Conservation (phyloP, 2,113 vertebrate genomes). For the Syngnathus scovelli region DNA sequence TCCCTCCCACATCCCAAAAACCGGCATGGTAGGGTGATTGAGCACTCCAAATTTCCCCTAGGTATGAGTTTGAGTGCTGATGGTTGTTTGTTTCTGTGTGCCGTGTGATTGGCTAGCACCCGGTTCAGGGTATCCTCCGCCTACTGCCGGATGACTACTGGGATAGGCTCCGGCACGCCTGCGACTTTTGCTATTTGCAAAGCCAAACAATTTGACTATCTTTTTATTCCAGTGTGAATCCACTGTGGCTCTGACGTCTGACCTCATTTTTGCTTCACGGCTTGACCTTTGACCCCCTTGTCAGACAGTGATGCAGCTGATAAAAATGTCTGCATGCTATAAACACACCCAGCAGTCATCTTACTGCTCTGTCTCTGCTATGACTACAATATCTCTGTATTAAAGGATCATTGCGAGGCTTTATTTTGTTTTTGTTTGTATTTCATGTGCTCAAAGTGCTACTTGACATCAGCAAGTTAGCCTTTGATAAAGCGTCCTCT, state of each 20-base stretch:
- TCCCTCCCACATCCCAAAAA: too few relatives aligned
- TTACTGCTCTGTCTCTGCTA: not conserved
- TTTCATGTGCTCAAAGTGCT: conserved; percentile 39
- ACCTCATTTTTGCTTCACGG: conserved; percentile 1
- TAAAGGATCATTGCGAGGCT: conserved; percentile 18
- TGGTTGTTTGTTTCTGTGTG: too few relatives aligned
- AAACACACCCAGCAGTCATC: not conserved
- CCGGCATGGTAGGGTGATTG: too few relatives aligned
- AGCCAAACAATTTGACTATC: not conserved
- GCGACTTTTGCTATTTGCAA: not conserved
- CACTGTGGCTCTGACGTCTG: not conserved
- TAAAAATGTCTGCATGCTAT: not conserved
- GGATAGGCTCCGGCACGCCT: too few relatives aligned
- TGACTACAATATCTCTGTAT: not conserved
- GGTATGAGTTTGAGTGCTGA: too few relatives aligned
- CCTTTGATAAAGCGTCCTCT: conserved; percentile 49
- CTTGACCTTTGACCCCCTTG: conserved; percentile 43
- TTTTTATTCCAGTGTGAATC: conserved; percentile 1
- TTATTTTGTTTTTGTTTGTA: conserved; percentile 15
- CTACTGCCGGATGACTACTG: too few relatives aligned
- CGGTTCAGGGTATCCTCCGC: too few relatives aligned
- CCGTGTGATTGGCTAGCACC: too few relatives aligned
- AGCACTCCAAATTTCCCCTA: too few relatives aligned
- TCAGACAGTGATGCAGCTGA: not conserved
- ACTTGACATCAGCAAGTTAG: conserved; percentile 49